phyloP scores from a whole-genome alignment of 1,140 invertebrate species.

The Heterodera schachtii region DNA sequence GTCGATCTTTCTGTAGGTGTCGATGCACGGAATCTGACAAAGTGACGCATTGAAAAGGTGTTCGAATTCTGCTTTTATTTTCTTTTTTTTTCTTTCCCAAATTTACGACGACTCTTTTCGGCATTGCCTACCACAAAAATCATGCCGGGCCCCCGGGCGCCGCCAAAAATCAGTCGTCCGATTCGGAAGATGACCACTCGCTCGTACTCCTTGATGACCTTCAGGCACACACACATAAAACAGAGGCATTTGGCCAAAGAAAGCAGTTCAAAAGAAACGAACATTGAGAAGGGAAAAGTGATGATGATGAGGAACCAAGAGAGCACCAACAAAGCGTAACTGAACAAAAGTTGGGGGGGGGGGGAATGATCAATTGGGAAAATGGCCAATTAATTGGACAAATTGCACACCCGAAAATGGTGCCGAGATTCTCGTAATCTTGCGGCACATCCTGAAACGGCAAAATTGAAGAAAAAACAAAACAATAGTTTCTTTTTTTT shows the following conservation, averaged over 20 bases:
- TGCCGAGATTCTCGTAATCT: slow-evolving; percentile 65
- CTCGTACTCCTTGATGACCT: slow-evolving; percentile 65
- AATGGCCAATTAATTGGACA: background rate
- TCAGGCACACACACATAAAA: slow-evolving; percentile 69
- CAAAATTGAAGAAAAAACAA: too few species aligned
- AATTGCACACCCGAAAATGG: slow-evolving; percentile 56
- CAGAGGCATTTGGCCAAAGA: too few species aligned
- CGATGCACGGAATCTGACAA: slow-evolving; percentile 78
- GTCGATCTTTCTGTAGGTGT: slow-evolving; percentile 80
- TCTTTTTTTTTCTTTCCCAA: background rate
- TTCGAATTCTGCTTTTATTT: too few species aligned
- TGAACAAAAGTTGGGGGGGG: background rate
- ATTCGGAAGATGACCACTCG: slow-evolving; percentile 65
- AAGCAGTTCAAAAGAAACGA: slow-evolving; percentile 71
- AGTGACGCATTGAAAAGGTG: background rate
- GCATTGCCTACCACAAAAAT: slow-evolving; percentile 75
- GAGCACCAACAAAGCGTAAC: slow-evolving; percentile 57
- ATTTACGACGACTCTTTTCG: background rate
- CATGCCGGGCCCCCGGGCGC: slow-evolving; percentile 66
- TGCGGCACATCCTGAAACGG: slow-evolving; percentile 61
- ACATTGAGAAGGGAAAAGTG: slow-evolving; percentile 82
- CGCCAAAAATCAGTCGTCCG: slow-evolving; percentile 63
- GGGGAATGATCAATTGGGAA: background rate
- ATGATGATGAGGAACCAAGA: slow-evolving; percentile 73
- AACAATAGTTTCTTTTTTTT: too few species aligned